Percentiles rank a stretch among this genome's conserved stretches.
These are phyloP conservation scores for Pachymerium ferrugineum DNA, from an alignment of 2,888 invertebrate genomes.

Conservation along the genomic window DNA sequence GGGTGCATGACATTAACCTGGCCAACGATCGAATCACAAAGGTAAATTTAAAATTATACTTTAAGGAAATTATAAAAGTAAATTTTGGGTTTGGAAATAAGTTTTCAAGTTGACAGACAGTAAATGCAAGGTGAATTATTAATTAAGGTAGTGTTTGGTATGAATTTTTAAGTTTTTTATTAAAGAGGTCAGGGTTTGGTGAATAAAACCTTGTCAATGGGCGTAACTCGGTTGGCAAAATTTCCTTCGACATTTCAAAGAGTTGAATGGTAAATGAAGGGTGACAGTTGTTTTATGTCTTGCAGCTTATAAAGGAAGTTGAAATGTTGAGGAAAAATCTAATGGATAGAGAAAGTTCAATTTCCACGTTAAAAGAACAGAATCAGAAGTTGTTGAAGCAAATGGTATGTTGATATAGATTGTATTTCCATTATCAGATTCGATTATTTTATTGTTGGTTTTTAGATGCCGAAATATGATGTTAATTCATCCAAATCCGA, in stretches of 20 bases:
- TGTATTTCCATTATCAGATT: background rate
- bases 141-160: background rate
- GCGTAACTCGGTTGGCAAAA: slow-evolving; percentile 4
- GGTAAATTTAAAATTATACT: background rate
- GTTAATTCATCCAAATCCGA: background rate
- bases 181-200: background rate
- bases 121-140: background rate
- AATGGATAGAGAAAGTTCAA: slow-evolving; percentile 73
- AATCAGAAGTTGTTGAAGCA: background rate
- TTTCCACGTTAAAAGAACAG: slow-evolving; percentile 43
- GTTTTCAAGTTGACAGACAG: background rate
- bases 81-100: background rate
- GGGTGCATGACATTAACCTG: slow-evolving; percentile 28
- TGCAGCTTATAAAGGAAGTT: slow-evolving; percentile 54
- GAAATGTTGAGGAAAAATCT: slow-evolving; percentile 66
- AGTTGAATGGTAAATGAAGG: slow-evolving; percentile 43
- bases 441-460: background rate
- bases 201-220: background rate
- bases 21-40: slow-evolving; percentile 30
- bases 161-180: background rate
- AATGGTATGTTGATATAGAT: background rate
- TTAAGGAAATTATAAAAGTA: no score
- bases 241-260: background rate
- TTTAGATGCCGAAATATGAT: background rate
- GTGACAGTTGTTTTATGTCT: background rate